Evolutionary conservation across 2,797 vertebrate species (phyloP).

Genomic region (Strix occidentalis): DNA sequence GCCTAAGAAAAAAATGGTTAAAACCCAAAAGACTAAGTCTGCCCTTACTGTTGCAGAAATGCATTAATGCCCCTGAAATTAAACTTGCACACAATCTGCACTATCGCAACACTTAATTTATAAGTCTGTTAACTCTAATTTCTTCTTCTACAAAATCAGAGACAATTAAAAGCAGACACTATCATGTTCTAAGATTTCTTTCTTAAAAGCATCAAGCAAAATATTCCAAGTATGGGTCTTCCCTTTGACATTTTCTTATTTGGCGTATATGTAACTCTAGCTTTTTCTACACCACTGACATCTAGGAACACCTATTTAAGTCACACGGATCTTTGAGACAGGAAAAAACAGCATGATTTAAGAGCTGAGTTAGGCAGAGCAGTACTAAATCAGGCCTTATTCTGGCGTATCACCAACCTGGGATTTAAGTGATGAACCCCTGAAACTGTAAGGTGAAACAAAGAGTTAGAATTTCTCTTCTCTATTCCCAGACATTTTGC

Average conservation of each 20-base stretch:
- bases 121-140: background rate
- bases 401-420: background rate
- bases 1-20: background rate
- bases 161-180: background rate
- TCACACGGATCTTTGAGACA: background rate
- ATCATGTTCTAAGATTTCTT: background rate
- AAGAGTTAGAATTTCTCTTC: background rate
- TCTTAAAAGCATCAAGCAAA: background rate
- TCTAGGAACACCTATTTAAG: background rate
- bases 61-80: background rate
- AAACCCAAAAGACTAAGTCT: background rate
- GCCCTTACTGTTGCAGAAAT: background rate
- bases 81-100: background rate
- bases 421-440: background rate
- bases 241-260: constrained; percentile 5
- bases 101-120: background rate
- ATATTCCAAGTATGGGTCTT: background rate
- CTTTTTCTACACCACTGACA: background rate
- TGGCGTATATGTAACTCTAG: background rate
- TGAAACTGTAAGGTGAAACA: background rate
- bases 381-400: background rate
- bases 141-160: background rate
- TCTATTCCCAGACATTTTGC: background rate
- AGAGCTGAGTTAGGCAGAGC: background rate
- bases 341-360: background rate